Base-by-base conservation (phyloP, 1,140 invertebrate species). In the Planococcus citri region DNA sequence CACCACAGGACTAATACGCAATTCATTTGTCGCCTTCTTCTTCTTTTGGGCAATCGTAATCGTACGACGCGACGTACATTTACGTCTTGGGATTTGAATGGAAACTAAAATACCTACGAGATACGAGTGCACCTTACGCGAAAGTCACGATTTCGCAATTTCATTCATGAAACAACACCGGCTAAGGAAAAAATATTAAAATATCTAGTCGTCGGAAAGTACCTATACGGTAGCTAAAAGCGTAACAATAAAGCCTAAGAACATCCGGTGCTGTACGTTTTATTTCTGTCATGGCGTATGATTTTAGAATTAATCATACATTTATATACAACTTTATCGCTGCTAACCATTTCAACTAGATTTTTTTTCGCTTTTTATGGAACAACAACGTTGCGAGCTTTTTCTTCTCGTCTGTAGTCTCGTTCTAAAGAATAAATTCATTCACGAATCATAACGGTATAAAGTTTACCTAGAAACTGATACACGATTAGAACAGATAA, bases 251-350 rank as follows among this genome's bases (percentile, higher is more conserved):
- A 51, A 9, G 41, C n/a, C 41, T 51, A 51, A 51, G 41, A 51
- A 51, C 41, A 17, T 51, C 41, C 41, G 41, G 41, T 51, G 41
- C 41, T 20, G 6, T 51, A 51, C 41, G 41, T 51, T 51, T 51
- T 51, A 51, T 51, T 51, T 51, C 41, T 51, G 41, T 51, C 41
- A 51, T 51, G 41, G 12, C 41, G 41, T 51, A 51, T 51, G 41
- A 51, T 51, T 51, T 51, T 17, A 51, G 41, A 51, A 51, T 51
- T 51, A 51, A 51, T 51, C 41, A 20, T 51, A 51, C 41, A 51
- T n/a, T n/a, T n/a, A n/a, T n/a, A n/a, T n/a, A 17, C 17, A 51
- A 51, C 41, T 51, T 51, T n/a, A 51, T 17, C 12, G 41, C 6
- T 51, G 41, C 6, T 9, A 17, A 51, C 41, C 17, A 51, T 37